A percentile compares a stretch with the other conserved stretches of the same genome.
Evolutionary conservation across 1,140 invertebrate species (phyloP).

Genomic region (Pseudobourletiella spinata): DNA sequence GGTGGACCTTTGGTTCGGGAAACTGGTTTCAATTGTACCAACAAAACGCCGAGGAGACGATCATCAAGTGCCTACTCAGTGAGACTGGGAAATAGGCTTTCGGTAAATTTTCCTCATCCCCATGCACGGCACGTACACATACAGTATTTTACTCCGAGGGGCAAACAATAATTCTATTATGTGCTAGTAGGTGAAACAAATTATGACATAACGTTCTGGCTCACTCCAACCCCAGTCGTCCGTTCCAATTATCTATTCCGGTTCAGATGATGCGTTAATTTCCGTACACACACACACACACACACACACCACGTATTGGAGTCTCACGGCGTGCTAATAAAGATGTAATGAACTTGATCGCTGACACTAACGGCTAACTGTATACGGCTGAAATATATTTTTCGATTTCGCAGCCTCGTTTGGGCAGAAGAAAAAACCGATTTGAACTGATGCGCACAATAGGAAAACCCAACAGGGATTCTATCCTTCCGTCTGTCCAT

Average conservation of each 20-base stretch:
- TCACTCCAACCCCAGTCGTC: neutral
- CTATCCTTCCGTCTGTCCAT: too few relatives aligned
- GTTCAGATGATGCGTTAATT: too few relatives aligned
- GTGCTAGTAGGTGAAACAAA: slow-evolving; percentile 1
- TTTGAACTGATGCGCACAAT: too few relatives aligned
- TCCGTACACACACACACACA: too few relatives aligned
- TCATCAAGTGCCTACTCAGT: neutral
- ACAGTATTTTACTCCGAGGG: neutral
- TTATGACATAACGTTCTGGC: neutral
- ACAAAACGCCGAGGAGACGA: neutral
- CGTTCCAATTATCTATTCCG: neutral
- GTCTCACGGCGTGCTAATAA: too few relatives aligned
- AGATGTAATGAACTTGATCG: too few relatives aligned
- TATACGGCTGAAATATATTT: too few relatives aligned
- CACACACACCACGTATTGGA: too few relatives aligned
- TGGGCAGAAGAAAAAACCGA: too few relatives aligned
- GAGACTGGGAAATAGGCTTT: neutral
- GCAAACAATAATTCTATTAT: neutral
- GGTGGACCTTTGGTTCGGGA: neutral
- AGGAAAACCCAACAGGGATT: too few relatives aligned
- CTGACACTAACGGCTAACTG: too few relatives aligned
- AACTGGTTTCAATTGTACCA: neutral
- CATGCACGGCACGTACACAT: neutral
- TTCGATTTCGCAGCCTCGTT: too few relatives aligned
- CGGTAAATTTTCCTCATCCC: neutral